Evolutionary conservation across 1,140 invertebrate species (phyloP).

Genomic region (Psix sp.): DNA sequence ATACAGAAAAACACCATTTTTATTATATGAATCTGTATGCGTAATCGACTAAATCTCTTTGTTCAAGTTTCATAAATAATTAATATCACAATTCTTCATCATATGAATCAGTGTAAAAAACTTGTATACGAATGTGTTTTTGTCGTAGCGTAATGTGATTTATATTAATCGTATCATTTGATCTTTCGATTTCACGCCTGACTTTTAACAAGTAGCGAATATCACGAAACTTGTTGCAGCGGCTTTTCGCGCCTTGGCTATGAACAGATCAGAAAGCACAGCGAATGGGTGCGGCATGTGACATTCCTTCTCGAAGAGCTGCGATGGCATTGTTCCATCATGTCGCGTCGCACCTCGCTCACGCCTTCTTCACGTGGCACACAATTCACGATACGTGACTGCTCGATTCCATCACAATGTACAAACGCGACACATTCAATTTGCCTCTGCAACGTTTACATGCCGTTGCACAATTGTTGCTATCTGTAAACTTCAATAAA

Average conservation of each 20-base stretch:
- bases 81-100: slow-evolving; percentile 37
- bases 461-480: neutral
- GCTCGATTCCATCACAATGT: slow-evolving; percentile 59
- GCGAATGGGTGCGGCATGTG: slow-evolving; percentile 74
- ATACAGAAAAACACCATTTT: too few species aligned
- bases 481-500: too few species aligned
- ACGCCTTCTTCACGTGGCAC: slow-evolving; percentile 76
- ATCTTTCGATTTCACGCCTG: slow-evolving; percentile 58
- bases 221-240: slow-evolving; percentile 33
- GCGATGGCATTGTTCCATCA: slow-evolving; percentile 77
- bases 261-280: slow-evolving; percentile 55
- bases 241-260: slow-evolving; percentile 51
- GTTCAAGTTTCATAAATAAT: slow-evolving; percentile 51
- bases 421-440: slow-evolving; percentile 48
- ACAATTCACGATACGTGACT: slow-evolving; percentile 76
- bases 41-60: slow-evolving; percentile 33
- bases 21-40: too few species aligned
- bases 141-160: slow-evolving; percentile 35
- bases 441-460: slow-evolving; percentile 21
- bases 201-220: slow-evolving; percentile 57
- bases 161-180: slow-evolving; percentile 54
- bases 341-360: slow-evolving; percentile 74
- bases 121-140: slow-evolving; percentile 37
- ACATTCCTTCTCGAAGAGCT: slow-evolving; percentile 76
- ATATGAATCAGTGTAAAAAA: slow-evolving; percentile 52